Percentiles rank a stretch among this genome's conserved stretches.
phyloP scores from a whole-genome alignment of 2,888 invertebrate genomes.

The Volucella inflata region DNA sequence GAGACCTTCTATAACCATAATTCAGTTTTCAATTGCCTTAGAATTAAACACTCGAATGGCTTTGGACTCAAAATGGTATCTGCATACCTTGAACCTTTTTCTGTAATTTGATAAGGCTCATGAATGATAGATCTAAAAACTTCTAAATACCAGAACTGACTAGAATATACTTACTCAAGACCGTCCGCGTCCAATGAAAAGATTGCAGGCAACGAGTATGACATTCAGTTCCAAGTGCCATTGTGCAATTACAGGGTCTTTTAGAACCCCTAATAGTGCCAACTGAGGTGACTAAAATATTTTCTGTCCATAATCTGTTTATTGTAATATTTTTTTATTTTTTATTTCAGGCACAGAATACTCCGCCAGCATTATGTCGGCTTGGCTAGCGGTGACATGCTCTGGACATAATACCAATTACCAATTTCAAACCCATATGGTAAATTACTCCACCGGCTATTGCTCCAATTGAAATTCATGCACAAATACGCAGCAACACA shows the following conservation, averaged over 20 bases:
- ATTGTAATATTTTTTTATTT: constrained; percentile 1
- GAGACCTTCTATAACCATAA: too few species aligned
- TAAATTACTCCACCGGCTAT: constrained; percentile 64
- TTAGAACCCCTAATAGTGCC: constrained; percentile 21
- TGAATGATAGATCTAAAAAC: too few species aligned
- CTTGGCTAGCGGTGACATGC: constrained; percentile 68
- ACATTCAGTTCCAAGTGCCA: too few species aligned
- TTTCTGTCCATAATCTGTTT: constrained; percentile 47
- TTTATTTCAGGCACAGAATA: neutral
- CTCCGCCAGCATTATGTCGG: constrained; percentile 59
- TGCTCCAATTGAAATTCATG: constrained; percentile 54
- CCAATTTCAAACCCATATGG: constrained; percentile 74
- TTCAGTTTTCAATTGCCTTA: too few species aligned
- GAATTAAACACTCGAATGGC: too few species aligned
- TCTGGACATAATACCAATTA: constrained; percentile 75
- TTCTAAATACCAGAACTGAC: too few species aligned
- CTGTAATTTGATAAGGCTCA: too few species aligned
- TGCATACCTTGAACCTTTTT: too few species aligned
- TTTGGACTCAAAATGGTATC: too few species aligned
- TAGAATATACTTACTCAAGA: too few species aligned
- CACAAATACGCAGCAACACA: constrained; percentile 40
- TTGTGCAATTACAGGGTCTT: neutral
- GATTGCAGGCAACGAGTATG: too few species aligned
- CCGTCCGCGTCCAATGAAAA: too few species aligned
- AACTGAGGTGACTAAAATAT: constrained; percentile 45